Conservation (phyloP, 2,797 vertebrate genomes). For the Rallus crepitans region DNA sequence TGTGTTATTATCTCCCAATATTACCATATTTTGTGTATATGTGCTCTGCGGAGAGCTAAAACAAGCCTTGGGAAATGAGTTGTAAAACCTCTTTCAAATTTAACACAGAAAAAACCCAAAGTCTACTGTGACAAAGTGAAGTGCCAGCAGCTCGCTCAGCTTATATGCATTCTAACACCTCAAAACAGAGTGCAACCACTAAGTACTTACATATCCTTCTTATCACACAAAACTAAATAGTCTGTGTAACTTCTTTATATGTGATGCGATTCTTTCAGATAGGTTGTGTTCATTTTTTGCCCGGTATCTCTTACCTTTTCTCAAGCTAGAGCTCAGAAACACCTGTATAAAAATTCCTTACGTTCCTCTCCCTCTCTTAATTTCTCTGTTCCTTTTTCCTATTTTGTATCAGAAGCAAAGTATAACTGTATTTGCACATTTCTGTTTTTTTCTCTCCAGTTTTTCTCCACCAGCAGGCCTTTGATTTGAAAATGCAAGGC, state of each 20-base stretch:
- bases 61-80: neutral
- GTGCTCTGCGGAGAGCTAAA: neutral
- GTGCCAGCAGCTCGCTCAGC: neutral
- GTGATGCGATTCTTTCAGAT: neutral
- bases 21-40: neutral
- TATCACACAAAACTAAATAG: neutral
- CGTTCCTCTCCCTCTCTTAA: neutral
- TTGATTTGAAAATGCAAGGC: conserved; percentile 62
- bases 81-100: neutral
- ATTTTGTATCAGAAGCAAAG: conserved; percentile 3
- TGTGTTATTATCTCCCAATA: neutral
- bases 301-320: neutral
- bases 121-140: neutral
- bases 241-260: neutral
- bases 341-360: neutral
- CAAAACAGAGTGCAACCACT: neutral
- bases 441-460: conserved; percentile 30
- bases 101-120: neutral
- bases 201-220: neutral
- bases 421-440: conserved; percentile 41
- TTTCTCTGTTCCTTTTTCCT: conserved; percentile 14
- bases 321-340: neutral
- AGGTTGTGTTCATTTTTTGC: neutral
- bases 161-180: neutral
- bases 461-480: conserved; percentile 38